phyloP scores from a whole-genome alignment of 1,140 invertebrate species.

The Apis mellifera region Amel_HAv3.1 CM009932.2:15084501-15085000 shows the following conservation, averaged over 20 bases:
- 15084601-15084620: background rate
- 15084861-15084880: conserved; percentile 72
- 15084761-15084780: too few relatives aligned
- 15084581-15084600: background rate
- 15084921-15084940: conserved; percentile 34
- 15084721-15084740: too few relatives aligned
- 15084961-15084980: background rate
- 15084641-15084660: too few relatives aligned
- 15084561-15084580: background rate
- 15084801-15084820: background rate
- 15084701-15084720: too few relatives aligned
- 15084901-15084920: conserved; percentile 61
- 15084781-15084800: background rate
- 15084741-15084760: too few relatives aligned
- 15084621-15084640: background rate
- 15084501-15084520: background rate
- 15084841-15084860: conserved; percentile 41
- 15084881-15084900: conserved; percentile 70
- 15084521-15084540: background rate
- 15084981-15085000: background rate
- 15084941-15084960: conserved; percentile 14
- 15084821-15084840: background rate
- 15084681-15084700: too few relatives aligned
- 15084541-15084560: background rate
- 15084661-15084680: too few relatives aligned